Evolutionary conservation across 1,140 invertebrate species (phyloP), one percentile per base, ranked within the genome.

Genomic region (Chrysopa pallens): DNA sequence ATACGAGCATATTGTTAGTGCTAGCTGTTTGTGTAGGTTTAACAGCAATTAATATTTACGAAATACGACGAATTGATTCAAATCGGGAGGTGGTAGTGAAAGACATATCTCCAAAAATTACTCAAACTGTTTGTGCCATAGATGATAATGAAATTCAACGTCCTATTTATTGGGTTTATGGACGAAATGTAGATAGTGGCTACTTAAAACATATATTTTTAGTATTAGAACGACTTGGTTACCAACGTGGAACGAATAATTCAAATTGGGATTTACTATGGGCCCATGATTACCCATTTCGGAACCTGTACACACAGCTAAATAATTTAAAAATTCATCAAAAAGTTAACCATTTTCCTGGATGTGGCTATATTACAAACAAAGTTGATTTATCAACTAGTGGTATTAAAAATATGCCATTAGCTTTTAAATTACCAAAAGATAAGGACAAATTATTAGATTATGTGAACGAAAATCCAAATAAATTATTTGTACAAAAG

Each of bases 241-340:
- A 78, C 54, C 57, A 71, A 40, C 61, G 74, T 43, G 70, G 67
- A 8, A 64, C 61, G 6, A 69, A 76, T 42, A 58, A 69, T 7
- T 62, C 66, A 0, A 63, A 78, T n/a, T 95, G 89, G 88, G 75
- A 84, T 56, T 63, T 95, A 4, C 57, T 96, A 6, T 97, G 92
- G 92, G 78, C 88, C 2, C 87, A 94, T 61, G 85, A 92, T 53
- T 96, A 91, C 61, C 91, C 90, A 4, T 95, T 93, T 55, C 65
- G 68, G 36, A 61, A 59, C 1, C 52, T 85, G 4, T 64, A 74
- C 23, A 54, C 70, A 0, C 57, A 69, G 46, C 54, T 87, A 8
- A 70, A 64, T 43, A 69, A 69, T 50, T 55, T 92, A 11, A 75
- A 77, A 51, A 53, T 69, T 6, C 63, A 85, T 63, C 88, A 93